Conservation (phyloP, 35 echinoderm and acorn worm genomes). For the Apostichopus californicus region DNA sequence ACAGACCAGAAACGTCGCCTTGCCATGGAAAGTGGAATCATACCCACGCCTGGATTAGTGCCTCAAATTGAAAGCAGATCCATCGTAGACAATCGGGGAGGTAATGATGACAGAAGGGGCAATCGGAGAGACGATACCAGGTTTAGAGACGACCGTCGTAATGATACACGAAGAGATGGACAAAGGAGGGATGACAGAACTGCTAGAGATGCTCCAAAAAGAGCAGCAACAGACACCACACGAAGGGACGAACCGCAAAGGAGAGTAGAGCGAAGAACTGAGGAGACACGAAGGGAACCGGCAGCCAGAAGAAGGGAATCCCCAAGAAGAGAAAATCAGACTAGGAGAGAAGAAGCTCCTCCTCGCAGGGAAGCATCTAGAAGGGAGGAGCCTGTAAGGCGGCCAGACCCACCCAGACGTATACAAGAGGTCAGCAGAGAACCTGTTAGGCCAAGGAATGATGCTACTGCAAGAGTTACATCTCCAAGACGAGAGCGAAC, state of each 20-base stretch:
- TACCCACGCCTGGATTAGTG: constrained; percentile 13
- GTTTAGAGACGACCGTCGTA: constrained; percentile 61
- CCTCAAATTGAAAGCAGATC: constrained; percentile 44
- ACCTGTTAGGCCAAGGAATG: not conserved
- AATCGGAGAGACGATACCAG: constrained; percentile 56
- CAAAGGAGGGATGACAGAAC: constrained; percentile 48
- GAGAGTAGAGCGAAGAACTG: constrained; percentile 49
- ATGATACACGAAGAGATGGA: constrained; percentile 43
- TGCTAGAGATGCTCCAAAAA: constrained; percentile 34
- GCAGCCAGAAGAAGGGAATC: constrained; percentile 56
- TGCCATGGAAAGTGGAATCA: constrained; percentile 48
- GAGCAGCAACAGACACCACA: constrained; percentile 14
- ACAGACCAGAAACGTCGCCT: constrained; percentile 78
- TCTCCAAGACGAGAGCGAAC: constrained; percentile 30
- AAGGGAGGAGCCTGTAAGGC: constrained; percentile 58
- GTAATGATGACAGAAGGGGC: constrained; percentile 57
- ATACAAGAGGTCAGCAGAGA: constrained; percentile 13
- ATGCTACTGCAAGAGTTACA: not conserved
- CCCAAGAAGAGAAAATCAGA: constrained; percentile 18
- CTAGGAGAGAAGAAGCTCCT: constrained; percentile 51
- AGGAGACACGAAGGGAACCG: constrained; percentile 58
- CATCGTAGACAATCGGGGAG: constrained; percentile 25
- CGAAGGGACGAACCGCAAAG: constrained; percentile 37
- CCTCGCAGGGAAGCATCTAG: constrained; percentile 47
- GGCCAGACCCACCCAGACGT: constrained; percentile 64